These are phyloP conservation scores for Oncorhynchus clarkii DNA, from an alignment of 2,113 vertebrate genomes.

Conservation along the genomic window DNA sequence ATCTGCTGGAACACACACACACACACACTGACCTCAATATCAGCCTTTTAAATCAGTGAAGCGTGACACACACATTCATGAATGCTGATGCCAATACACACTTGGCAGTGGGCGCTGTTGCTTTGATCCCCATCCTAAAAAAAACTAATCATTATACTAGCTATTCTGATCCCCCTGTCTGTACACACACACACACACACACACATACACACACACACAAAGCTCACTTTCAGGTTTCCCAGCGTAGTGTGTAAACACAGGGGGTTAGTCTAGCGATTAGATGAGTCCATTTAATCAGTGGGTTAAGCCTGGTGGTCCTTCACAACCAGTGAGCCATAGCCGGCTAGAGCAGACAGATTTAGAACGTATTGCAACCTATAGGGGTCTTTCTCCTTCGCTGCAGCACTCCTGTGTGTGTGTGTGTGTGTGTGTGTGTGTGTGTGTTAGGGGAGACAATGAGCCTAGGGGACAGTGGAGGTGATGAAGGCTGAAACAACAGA, in stretches of 20 bases:
- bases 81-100: background rate
- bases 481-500: too few species aligned
- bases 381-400: background rate
- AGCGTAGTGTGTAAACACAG: background rate
- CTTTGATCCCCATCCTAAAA: background rate
- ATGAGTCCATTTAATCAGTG: conserved; percentile 2
- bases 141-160: background rate
- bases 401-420: too few species aligned
- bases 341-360: conserved; percentile 3
- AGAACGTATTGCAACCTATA: conserved; percentile 2
- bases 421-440: too few species aligned
- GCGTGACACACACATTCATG: conserved; percentile 19
- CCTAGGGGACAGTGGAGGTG: too few species aligned
- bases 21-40: conserved; percentile 62
- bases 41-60: conserved; percentile 40
- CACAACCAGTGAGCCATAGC: background rate
- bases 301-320: background rate
- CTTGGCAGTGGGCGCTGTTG: background rate
- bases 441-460: background rate
- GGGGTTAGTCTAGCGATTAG: background rate
- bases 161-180: conserved; percentile 25
- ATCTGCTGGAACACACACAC: conserved; percentile 14
- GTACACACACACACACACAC: too few species aligned
- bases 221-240: too few species aligned
- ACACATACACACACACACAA: too few species aligned